Evolutionary conservation across 2,797 vertebrate species (phyloP), one percentile per base, ranked within the genome.

Genomic region (Sebastes goodei): DNA sequence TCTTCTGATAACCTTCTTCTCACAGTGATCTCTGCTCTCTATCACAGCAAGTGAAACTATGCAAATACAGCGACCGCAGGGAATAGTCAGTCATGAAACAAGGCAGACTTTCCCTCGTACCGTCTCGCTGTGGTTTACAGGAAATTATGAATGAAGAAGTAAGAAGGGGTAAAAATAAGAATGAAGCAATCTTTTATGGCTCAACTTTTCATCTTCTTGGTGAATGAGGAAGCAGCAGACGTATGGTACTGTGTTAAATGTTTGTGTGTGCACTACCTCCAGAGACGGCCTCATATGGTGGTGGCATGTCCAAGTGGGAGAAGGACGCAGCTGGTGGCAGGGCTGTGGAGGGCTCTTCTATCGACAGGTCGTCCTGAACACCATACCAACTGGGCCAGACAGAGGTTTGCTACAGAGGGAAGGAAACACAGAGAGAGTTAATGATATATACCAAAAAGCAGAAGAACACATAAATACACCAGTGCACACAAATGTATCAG

Each of bases 381-480:
- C 95, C 94, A 4, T 97, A 96, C 96, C 95, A 97, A 71, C 94
- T 96, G 5, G 96, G 95, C 96, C 96, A 97, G 72, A 96, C 93
- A 6, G 96, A 96, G 2, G 95, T 95, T 95, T 97, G 92, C 85
- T 93, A 8, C 6, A 79, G 60, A 71, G 56, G 64, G 46, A 81
- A 61, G 49, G 42, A 71, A 66, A 80, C 2, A 72, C 4, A 68
- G 23, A 66, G 42, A 82, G 42, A 53, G 38, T 62, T 59, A 73
- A 65, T 71, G n/a, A 78, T 23, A 27, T 2, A 81, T 21, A 69
- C 1, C 5, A 35, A 15, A 72, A 74, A 64, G 65, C 71, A 72
- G 35, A 87, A 52, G 35, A 32, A 74, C 12, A 72, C 2, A 46
- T 1, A 25, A 14, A 62, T 30, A 56, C 32, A 73, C 9, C 23